Conservation (phyloP, 2,113 vertebrate species). For the Myotis yumanensis region DNA sequence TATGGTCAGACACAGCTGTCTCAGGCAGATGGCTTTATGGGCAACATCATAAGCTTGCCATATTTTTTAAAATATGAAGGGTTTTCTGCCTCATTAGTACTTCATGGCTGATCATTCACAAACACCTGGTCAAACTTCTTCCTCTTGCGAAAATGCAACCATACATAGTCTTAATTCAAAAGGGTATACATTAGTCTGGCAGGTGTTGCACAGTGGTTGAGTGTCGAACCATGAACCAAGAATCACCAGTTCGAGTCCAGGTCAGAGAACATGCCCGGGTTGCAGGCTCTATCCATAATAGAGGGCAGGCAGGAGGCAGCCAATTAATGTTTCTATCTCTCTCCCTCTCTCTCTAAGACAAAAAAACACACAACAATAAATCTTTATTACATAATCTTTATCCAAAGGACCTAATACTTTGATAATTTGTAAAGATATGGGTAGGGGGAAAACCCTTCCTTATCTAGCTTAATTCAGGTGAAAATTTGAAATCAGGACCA, state of each 20-base stretch:
- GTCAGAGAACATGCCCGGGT: too few species aligned
- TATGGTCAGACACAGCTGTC: conserved; percentile 69
- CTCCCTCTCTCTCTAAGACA: too few species aligned
- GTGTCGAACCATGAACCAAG: too few species aligned
- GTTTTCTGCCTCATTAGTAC: conserved; percentile 72
- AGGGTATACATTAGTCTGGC: not conserved
- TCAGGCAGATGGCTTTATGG: conserved; percentile 73
- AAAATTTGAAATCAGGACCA: conserved; percentile 7
- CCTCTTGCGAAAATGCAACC: conserved; percentile 41
- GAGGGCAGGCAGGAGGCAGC: too few species aligned
- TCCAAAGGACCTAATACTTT: conserved; percentile 15
- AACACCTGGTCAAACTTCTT: conserved; percentile 68
- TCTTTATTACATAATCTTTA: not conserved
- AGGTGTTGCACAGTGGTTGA: too few species aligned
- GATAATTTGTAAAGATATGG: not conserved
- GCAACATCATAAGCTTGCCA: conserved; percentile 70
- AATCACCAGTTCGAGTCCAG: too few species aligned
- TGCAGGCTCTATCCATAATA: too few species aligned
- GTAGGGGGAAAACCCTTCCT: not conserved
- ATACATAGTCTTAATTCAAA: conserved; percentile 39
- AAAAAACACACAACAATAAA: too few species aligned
- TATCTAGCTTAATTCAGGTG: not conserved
- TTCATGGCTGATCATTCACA: conserved; percentile 72
- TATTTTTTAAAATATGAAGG: conserved; percentile 68
- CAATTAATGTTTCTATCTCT: too few species aligned